Evolutionary conservation across 2,113 vertebrate species (phyloP).

Genomic region (Poicephalus gulielmi): DNA sequence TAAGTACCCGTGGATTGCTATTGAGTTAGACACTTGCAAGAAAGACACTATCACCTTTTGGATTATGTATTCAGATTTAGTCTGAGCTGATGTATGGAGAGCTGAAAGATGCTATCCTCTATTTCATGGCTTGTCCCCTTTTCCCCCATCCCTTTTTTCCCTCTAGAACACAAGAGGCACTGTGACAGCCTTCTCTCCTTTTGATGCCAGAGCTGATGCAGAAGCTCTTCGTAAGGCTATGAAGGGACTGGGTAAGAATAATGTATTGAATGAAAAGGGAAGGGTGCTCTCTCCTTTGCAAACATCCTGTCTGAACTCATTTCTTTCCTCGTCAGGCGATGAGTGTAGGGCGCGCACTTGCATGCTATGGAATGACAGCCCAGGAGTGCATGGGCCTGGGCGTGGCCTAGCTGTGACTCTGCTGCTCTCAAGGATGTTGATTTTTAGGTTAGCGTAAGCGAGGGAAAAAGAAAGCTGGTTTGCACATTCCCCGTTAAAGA

Average conservation of each 20-base stretch:
- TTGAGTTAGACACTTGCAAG: not conserved
- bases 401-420: not conserved
- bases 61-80: not conserved
- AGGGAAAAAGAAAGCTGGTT: not conserved
- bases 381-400: not conserved
- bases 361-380: not conserved
- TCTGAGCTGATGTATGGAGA: not conserved
- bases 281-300: not conserved
- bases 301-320: not conserved
- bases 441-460: not conserved
- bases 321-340: not conserved
- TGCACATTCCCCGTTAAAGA: not conserved
- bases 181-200: slow-evolving; percentile 83
- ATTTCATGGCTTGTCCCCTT: not conserved
- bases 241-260: slow-evolving; percentile 90
- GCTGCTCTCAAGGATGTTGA: not conserved
- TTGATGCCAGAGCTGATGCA: slow-evolving; percentile 89
- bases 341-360: not conserved
- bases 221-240: slow-evolving; percentile 91
- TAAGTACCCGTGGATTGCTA: not conserved
- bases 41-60: not conserved
- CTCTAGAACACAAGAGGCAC: slow-evolving; percentile 80
- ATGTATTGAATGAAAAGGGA: not conserved
- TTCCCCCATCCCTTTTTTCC: rapidly evolving
- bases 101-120: not conserved